phyloP scores from a whole-genome alignment of 2,113 vertebrate species.

The Abramis brama region DNA sequence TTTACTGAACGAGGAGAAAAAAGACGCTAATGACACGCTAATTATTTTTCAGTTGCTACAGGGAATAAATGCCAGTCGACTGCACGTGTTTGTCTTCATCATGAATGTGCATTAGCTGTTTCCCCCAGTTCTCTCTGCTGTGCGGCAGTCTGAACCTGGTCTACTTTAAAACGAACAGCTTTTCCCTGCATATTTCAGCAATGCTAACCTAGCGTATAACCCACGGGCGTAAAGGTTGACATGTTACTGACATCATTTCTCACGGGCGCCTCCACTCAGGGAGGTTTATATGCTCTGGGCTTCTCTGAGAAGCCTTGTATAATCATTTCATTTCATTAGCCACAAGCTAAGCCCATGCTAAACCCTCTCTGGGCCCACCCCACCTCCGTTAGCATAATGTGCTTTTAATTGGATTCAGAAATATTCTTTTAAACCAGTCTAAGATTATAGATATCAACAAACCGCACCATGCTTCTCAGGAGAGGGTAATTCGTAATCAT shows the following conservation, averaged over 20 bases:
- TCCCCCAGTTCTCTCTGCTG: neutral
- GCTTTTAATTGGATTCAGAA: slow-evolving; percentile 64
- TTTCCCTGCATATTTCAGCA: neutral
- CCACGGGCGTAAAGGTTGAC: slow-evolving; percentile 31
- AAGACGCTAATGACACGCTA: neutral
- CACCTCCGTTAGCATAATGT: slow-evolving; percentile 57
- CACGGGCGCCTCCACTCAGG: slow-evolving; percentile 36
- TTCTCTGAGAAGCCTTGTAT: slow-evolving; percentile 45
- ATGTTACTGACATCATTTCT: slow-evolving; percentile 48
- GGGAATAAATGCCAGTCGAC: neutral
- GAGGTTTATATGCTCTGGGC: slow-evolving; percentile 42
- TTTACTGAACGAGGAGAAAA: neutral
- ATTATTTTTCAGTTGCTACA: slow-evolving; percentile 18
- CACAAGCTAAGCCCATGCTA: slow-evolving; percentile 47
- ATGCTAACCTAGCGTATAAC: slow-evolving; percentile 32
- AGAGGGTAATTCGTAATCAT: neutral
- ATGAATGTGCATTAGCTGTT: neutral
- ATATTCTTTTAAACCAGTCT: slow-evolving; percentile 12
- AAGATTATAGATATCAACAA: slow-evolving; percentile 32
- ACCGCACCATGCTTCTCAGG: neutral
- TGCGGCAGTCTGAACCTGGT: neutral
- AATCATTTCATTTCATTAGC: slow-evolving; percentile 60
- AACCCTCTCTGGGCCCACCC: slow-evolving; percentile 41
- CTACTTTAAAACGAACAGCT: slow-evolving; percentile 24
- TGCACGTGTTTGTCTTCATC: slow-evolving; percentile 3